Percentiles rank a stretch among this genome's conserved stretches.
These are phyloP conservation scores for Brachyptera putata DNA, from an alignment of 2,888 invertebrate genomes.

Conservation along the genomic window DNA sequence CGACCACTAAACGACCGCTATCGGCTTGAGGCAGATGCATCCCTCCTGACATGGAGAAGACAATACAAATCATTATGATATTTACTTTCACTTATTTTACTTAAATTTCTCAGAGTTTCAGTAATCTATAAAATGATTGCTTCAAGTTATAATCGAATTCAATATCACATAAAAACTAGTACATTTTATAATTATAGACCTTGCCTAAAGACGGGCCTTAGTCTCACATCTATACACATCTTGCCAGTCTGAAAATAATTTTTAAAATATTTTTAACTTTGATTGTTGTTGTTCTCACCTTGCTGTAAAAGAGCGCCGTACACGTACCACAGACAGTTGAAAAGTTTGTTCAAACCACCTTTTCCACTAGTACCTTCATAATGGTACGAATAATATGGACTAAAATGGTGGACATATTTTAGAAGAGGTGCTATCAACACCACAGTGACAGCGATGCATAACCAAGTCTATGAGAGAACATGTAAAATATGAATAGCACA, in stretches of 20 bases:
- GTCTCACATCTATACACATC: no score
- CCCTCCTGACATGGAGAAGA: constrained; percentile 78
- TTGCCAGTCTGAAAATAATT: no score
- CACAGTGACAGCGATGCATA: constrained; percentile 69
- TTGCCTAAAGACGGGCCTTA: no score
- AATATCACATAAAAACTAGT: neutral
- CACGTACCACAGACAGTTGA: constrained; percentile 81
- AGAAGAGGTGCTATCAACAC: constrained; percentile 73
- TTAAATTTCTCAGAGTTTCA: no score
- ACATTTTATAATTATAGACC: no score
- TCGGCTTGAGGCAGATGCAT: constrained; percentile 81
- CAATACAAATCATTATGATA: constrained; percentile 23
- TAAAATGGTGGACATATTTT: constrained; percentile 65
- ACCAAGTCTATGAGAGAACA: constrained; percentile 75
- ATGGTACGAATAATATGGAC: constrained; percentile 66
- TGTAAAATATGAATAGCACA: no score
- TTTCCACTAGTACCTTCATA: constrained; percentile 43
- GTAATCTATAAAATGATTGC: no score
- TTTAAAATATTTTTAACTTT: no score
- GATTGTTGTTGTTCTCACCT: constrained; percentile 54
- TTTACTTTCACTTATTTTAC: no score
- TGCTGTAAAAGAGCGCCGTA: constrained; percentile 89
- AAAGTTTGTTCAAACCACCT: constrained; percentile 52
- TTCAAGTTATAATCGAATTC: no score
- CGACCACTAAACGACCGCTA: constrained; percentile 79